A percentile compares a stretch with the other conserved stretches of the same genome.
These are phyloP conservation scores for Prietella phreatophila DNA, from an alignment of 2,113 vertebrate genomes.

Conservation along the genomic window DNA sequence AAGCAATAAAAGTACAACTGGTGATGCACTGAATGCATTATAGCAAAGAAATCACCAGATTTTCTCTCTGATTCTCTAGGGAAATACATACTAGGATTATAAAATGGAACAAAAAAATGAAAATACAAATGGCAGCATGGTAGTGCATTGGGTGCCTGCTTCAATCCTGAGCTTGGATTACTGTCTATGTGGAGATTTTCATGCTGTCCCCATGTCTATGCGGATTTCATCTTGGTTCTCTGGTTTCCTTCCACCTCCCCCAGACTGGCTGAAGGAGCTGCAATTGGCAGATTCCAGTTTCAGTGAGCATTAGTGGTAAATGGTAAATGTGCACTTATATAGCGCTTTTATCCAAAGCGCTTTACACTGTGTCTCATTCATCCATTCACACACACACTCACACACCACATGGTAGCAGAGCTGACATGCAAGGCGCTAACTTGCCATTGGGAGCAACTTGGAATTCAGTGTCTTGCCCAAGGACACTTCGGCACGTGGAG, in stretches of 20 bases:
- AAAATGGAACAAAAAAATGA: neutral
- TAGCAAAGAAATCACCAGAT: neutral
- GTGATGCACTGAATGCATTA: neutral
- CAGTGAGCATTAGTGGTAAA: neutral
- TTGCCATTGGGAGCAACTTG: no score
- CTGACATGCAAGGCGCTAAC: no score
- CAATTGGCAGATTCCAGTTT: neutral
- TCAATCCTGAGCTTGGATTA: neutral
- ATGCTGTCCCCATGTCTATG: neutral
- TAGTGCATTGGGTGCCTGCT: neutral
- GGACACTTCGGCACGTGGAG: no score
- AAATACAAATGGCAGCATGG: neutral
- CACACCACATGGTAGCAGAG: no score
- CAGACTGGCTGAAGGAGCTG: neutral
- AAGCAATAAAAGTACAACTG: neutral
- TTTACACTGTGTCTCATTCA: no score
- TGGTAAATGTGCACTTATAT: no score
- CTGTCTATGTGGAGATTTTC: neutral
- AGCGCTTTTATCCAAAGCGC: no score
- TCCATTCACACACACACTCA: no score
- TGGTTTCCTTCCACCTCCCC: neutral
- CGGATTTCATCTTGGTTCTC: neutral
- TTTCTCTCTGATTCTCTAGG: neutral
- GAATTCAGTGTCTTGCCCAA: no score
- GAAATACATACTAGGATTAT: neutral